Evolutionary conservation across 2,888 invertebrate genomes (phyloP).

Genomic region (Morpho helenor): DNA sequence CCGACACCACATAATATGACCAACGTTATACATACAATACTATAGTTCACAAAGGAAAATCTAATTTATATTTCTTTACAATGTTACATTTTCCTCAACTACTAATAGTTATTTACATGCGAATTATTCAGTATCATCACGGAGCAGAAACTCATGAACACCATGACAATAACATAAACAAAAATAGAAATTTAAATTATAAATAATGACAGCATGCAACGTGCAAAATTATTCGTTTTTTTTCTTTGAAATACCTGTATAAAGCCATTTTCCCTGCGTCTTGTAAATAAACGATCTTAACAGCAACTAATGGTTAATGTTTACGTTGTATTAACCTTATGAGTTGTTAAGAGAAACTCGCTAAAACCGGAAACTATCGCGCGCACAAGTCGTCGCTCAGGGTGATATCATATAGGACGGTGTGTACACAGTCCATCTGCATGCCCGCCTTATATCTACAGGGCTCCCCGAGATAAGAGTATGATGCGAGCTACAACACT

Average conservation of each 20-base stretch:
- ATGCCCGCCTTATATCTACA: constrained; percentile 69
- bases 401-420: constrained; percentile 67
- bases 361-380: constrained; percentile 41
- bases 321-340: constrained; percentile 13
- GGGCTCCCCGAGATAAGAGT: constrained; percentile 53
- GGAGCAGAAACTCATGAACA: no score
- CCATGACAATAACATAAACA: no score
- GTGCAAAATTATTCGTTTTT: no score
- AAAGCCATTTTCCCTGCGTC: constrained; percentile 60
- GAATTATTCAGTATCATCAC: no score
- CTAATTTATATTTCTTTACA: no score
- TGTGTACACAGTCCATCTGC: constrained; percentile 51
- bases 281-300: constrained; percentile 35
- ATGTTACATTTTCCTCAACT: no score
- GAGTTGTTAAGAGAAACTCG: constrained; percentile 30
- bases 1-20: no score
- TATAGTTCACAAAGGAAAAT: no score
- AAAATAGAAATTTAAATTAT: background rate
- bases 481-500: constrained; percentile 71
- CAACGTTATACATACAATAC: no score
- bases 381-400: constrained; percentile 65
- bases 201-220: background rate
- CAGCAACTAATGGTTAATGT: constrained; percentile 14
- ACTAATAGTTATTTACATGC: no score
- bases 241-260: constrained; percentile 50